These are phyloP conservation scores for Verasper variegatus DNA, from an alignment of 2,113 vertebrate genomes.

Conservation along the genomic window DNA sequence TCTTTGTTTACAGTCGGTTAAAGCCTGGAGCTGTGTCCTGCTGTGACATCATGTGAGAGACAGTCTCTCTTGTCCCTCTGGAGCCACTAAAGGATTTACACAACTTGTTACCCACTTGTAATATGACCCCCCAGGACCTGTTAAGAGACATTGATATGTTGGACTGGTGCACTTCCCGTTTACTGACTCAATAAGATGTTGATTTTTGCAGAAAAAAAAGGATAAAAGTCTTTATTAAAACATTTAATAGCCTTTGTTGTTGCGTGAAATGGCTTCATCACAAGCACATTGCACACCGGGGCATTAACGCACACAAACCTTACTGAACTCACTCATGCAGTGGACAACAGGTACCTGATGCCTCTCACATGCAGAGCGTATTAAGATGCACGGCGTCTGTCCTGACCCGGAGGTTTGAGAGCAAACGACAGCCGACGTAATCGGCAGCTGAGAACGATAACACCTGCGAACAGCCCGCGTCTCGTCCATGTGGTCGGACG, in stretches of 20 bases:
- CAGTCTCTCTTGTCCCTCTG: neutral
- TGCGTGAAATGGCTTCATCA: neutral
- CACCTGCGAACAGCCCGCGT: conserved; percentile 88
- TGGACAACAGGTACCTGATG: conserved; percentile 41
- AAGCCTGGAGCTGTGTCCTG: too few relatives aligned
- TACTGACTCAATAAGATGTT: neutral
- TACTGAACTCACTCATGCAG: conserved; percentile 7
- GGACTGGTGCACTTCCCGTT: neutral
- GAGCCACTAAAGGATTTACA: neutral
- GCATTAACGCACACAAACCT: neutral
- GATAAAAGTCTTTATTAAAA: conserved; percentile 2
- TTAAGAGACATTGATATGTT: neutral
- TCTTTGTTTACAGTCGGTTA: too few relatives aligned
- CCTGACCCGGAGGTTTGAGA: conserved; percentile 84
- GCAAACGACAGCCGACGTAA: conserved; percentile 86
- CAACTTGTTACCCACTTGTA: too few relatives aligned
- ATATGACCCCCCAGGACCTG: neutral
- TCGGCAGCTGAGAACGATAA: conserved; percentile 89
- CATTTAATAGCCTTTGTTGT: neutral
- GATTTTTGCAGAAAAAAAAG: too few relatives aligned
- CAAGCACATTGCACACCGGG: neutral
- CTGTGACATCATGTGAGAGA: too few relatives aligned
- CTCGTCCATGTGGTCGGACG: conserved; percentile 87
- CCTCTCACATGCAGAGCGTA: conserved; percentile 57
- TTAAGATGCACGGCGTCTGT: conserved; percentile 83